Evolutionary conservation across 2,113 vertebrate genomes (phyloP).

Genomic region (Dolichotis patagonum): DNA sequence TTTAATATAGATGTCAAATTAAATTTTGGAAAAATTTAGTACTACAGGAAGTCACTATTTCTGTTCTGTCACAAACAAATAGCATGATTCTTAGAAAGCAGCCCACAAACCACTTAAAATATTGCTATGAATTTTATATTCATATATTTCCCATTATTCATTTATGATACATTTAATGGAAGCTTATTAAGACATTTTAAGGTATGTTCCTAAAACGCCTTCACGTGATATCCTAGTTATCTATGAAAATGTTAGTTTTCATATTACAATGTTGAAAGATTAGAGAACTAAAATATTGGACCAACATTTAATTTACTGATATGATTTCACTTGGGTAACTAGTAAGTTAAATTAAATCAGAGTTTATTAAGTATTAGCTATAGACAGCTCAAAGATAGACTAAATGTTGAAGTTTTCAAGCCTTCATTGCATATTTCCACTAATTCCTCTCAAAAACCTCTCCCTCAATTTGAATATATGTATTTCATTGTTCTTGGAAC

Average conservation of each 20-base stretch:
- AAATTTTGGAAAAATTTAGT: slow-evolving; percentile 62
- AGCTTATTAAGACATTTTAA: slow-evolving; percentile 28
- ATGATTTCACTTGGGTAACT: neutral
- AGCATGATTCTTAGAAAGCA: slow-evolving; percentile 52
- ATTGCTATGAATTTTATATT: neutral
- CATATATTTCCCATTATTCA: neutral
- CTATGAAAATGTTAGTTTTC: slow-evolving; percentile 29
- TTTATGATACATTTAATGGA: slow-evolving; percentile 18
- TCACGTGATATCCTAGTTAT: neutral
- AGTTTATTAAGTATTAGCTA: slow-evolving; percentile 7
- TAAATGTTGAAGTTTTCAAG: neutral
- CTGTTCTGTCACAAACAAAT: slow-evolving; percentile 58
- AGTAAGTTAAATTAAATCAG: neutral
- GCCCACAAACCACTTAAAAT: slow-evolving; percentile 20
- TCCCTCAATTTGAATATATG: neutral
- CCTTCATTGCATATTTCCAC: neutral
- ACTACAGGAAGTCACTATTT: slow-evolving; percentile 63
- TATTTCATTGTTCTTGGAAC: neutral
- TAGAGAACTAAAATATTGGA: neutral
- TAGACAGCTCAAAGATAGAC: neutral
- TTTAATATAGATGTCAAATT: slow-evolving; percentile 80
- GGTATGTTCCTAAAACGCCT: slow-evolving; percentile 37
- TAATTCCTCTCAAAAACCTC: neutral
- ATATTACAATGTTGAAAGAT: neutral
- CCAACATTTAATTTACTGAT: neutral